Evolutionary conservation across 2,113 vertebrate species (phyloP).

Genomic region (Syngnathus scovelli): DNA sequence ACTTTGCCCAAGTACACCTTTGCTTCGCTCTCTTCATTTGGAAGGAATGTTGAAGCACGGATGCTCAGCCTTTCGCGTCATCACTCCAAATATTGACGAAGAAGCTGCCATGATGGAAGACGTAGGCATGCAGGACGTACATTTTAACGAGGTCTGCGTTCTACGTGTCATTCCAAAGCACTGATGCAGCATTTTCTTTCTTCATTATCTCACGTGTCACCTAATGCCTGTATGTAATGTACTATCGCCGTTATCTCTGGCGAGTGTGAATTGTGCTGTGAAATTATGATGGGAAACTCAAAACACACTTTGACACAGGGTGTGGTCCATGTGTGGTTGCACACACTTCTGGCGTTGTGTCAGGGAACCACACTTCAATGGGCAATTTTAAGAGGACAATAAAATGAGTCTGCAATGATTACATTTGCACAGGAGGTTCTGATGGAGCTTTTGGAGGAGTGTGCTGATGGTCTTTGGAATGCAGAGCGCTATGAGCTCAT

Average conservation of each 20-base stretch:
- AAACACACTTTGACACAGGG: constrained; percentile 34
- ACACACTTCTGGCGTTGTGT: background rate
- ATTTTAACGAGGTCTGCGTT: constrained; percentile 87
- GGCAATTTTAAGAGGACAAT: background rate
- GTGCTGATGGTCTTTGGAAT: constrained; percentile 95
- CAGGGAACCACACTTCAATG: background rate
- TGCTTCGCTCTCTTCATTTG: background rate
- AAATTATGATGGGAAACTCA: background rate
- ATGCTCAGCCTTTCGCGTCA: constrained; percentile 87
- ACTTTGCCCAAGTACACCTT: background rate
- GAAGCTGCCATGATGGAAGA: constrained; percentile 99
- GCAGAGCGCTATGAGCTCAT: constrained; percentile 97
- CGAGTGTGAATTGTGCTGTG: constrained; percentile 27
- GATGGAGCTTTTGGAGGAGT: constrained; percentile 92
- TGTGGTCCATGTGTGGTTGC: constrained; percentile 6
- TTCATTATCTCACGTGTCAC: constrained; percentile 9
- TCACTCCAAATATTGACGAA: constrained; percentile 96
- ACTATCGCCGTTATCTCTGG: constrained; percentile 40
- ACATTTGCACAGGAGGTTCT: constrained; percentile 81
- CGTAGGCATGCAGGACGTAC: constrained; percentile 97
- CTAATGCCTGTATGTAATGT: background rate
- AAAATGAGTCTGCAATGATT: background rate
- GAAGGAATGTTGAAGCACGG: constrained; percentile 92
- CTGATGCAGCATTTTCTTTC: background rate
- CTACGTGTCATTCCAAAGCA: background rate